Percentiles rank a stretch among this genome's conserved stretches.
Conservation (phyloP, 1,140 invertebrate genomes). For the Mya arenaria region DNA sequence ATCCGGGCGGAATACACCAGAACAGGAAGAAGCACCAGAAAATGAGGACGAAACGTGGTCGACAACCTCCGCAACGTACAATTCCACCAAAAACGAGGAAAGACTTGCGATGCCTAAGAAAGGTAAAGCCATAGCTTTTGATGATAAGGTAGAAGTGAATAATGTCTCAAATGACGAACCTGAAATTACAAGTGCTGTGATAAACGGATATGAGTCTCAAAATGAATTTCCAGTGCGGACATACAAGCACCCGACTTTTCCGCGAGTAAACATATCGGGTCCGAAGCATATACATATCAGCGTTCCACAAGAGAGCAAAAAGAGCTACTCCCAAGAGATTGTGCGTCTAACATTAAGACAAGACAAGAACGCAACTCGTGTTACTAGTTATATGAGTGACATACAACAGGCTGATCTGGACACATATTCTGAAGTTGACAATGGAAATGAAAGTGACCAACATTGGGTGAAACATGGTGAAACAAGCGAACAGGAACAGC, state of each 20-base stretch:
- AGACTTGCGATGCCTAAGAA: conserved; percentile 32
- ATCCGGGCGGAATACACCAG: background rate
- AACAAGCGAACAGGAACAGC: background rate
- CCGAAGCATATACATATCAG: conserved; percentile 51
- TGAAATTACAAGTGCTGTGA: background rate
- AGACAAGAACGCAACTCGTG: conserved; percentile 58
- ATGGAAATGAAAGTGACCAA: background rate
- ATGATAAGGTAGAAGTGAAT: conserved; percentile 12
- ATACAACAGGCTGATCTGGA: conserved; percentile 31
- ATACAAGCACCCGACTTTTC: background rate
- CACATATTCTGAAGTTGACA: background rate
- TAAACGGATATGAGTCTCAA: background rate
- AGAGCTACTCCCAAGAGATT: conserved; percentile 56
- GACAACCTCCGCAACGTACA: conserved; percentile 49
- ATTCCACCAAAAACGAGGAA: conserved; percentile 24
- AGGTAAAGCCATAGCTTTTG: conserved; percentile 35
- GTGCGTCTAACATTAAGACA: conserved; percentile 59
- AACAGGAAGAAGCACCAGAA: no score
- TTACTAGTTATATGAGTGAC: conserved; percentile 64
- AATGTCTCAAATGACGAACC: background rate
- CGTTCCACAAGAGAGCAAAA: conserved; percentile 56
- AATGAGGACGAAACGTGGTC: conserved; percentile 35
- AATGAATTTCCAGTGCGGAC: background rate
- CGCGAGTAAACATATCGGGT: conserved; percentile 15
- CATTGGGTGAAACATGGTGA: no score